A percentile compares a stretch with the other conserved stretches of the same genome.
Evolutionary conservation across 2,888 invertebrate genomes (phyloP).

Genomic region (Drosophila monieri): DNA sequence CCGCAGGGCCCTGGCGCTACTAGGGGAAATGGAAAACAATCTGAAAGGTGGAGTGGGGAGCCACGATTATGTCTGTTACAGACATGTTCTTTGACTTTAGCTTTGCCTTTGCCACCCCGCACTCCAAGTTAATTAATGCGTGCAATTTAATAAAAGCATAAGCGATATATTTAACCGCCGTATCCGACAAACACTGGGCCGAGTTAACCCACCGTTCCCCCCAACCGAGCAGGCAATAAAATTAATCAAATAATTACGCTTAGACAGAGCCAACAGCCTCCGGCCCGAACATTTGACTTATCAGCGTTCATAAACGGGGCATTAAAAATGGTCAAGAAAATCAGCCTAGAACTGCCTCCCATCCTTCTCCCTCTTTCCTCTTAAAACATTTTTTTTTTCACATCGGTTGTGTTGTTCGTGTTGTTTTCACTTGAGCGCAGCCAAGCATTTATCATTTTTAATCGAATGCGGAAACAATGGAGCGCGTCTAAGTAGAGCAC

Average conservation of each 20-base stretch:
- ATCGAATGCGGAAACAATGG: conserved; percentile 80
- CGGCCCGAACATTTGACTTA: conserved; percentile 55
- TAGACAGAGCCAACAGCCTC: conserved; percentile 28
- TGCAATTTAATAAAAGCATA: conserved; percentile 77
- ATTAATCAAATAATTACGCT: conserved; percentile 77
- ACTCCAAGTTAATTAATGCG: conserved; percentile 70
- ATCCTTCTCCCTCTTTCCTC: conserved; percentile 30
- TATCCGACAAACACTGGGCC: conserved; percentile 7
- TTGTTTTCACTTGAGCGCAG: conserved; percentile 71
- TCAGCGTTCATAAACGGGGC: conserved; percentile 71
- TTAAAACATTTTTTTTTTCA: conserved; percentile 20
- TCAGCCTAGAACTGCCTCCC: conserved; percentile 28
- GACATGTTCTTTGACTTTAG: conserved; percentile 40
- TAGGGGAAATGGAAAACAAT: not conserved
- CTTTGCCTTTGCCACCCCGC: conserved; percentile 32
- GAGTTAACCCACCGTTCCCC: not conserved
- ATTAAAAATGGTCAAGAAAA: conserved; percentile 71
- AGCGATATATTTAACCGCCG: conserved; percentile 71
- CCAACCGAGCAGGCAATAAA: conserved; percentile 63
- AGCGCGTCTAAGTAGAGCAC: conserved; percentile 79
- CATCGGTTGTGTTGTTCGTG: conserved; percentile 16
- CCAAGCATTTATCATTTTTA: conserved; percentile 77
- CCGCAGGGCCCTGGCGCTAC: conserved; percentile 16
- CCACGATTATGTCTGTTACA: conserved; percentile 30
- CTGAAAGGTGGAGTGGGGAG: not conserved